These are phyloP conservation scores for Aradus depressus DNA, from an alignment of 2,888 invertebrate species.

Conservation along the genomic window DNA sequence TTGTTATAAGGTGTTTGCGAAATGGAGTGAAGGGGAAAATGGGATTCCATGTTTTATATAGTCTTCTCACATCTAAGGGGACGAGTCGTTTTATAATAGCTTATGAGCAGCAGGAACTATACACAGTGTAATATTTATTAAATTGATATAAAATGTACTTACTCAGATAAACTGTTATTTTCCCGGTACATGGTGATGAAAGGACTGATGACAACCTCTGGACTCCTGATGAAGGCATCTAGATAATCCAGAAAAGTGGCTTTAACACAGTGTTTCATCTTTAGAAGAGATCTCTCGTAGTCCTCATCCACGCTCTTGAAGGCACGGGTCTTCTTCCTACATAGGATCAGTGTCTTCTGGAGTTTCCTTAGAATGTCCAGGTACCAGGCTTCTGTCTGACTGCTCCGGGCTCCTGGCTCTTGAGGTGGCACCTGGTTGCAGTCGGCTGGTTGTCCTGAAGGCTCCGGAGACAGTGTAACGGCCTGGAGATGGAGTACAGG, in stretches of 20 bases:
- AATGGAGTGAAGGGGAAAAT: too few relatives aligned
- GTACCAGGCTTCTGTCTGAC: conserved; percentile 17
- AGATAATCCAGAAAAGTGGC: conserved; percentile 13
- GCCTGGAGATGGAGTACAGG: background rate
- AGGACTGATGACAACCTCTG: background rate
- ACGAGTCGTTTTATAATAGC: too few relatives aligned
- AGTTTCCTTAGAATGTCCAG: conserved; percentile 1
- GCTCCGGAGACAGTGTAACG: too few relatives aligned
- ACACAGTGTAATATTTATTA: too few relatives aligned
- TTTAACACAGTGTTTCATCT: conserved; percentile 14
- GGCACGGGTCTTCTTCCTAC: conserved; percentile 9
- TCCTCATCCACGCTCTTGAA: conserved; percentile 10
- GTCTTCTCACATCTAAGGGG: too few relatives aligned
- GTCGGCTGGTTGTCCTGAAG: too few relatives aligned
- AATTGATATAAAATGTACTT: too few relatives aligned
- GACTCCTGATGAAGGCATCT: conserved; percentile 6
- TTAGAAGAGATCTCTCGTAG: conserved; percentile 4
- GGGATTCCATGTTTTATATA: too few relatives aligned
- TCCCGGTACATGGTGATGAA: conserved; percentile 2
- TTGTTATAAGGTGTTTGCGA: too few relatives aligned
- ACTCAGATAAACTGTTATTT: too few relatives aligned
- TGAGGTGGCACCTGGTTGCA: background rate
- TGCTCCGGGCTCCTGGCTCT: too few relatives aligned
- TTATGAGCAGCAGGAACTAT: too few relatives aligned
- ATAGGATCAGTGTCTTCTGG: conserved; percentile 12